These are phyloP conservation scores for Tauraco erythrolophus DNA, from an alignment of 2,113 vertebrate genomes.

Conservation along the genomic window DNA sequence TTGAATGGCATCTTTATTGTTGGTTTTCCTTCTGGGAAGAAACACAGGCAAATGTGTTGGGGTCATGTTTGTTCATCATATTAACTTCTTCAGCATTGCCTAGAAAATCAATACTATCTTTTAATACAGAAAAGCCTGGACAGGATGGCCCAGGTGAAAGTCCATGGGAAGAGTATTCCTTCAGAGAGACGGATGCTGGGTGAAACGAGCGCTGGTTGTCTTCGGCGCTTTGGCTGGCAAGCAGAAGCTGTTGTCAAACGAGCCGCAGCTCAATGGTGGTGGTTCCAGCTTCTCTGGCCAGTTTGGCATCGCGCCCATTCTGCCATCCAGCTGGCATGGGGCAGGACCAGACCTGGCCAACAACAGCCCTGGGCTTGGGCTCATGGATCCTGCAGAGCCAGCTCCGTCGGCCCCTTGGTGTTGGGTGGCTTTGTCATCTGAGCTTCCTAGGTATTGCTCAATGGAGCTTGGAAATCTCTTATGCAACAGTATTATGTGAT, in stretches of 20 bases:
- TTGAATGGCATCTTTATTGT: neutral
- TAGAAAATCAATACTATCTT: neutral
- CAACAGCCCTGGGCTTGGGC: neutral
- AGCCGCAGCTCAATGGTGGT: neutral
- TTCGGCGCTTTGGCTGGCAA: neutral
- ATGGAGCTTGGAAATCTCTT: neutral
- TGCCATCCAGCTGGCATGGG: fast-evolving
- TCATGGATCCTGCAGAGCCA: neutral
- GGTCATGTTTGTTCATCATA: neutral
- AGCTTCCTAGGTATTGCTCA: neutral
- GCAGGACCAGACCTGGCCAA: neutral
- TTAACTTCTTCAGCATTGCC: neutral
- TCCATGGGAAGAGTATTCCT: neutral
- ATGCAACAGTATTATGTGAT: fast-evolving
- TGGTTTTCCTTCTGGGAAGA: neutral
- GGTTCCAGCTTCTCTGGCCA: neutral
- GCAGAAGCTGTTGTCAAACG: neutral
- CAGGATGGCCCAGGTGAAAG: neutral
- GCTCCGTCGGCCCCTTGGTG: too few species aligned
- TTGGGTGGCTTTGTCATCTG: neutral
- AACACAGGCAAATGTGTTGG: neutral
- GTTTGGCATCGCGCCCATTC: fast-evolving
- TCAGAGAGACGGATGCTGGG: fast-evolving
- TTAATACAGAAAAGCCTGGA: neutral
- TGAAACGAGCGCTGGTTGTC: neutral